Evolutionary conservation across 2,113 vertebrate species (phyloP).

Genomic region (Pagrus major): DNA sequence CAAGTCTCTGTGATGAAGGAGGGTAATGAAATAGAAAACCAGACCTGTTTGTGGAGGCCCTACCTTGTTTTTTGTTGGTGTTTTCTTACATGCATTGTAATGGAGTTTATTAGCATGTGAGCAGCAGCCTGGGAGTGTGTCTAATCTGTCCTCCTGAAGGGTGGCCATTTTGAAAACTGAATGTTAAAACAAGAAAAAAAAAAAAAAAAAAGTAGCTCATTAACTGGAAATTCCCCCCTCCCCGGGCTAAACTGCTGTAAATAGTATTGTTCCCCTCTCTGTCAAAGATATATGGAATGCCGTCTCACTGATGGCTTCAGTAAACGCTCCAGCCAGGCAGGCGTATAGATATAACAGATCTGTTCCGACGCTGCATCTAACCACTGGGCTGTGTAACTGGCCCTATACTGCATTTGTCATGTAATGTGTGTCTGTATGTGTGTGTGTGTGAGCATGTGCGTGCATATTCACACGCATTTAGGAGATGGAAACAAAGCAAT

Average conservation of each 20-base stretch:
- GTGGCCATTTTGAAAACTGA: conserved; percentile 63
- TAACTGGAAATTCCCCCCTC: conserved; percentile 56
- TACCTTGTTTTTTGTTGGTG: conserved; percentile 18
- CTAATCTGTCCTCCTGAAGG: conserved; percentile 72
- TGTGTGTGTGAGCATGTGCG: background rate
- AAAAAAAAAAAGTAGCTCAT: conserved; percentile 49
- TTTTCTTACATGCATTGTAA: conserved; percentile 61
- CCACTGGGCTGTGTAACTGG: conserved; percentile 77
- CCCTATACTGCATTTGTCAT: conserved; percentile 70
- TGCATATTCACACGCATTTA: conserved; percentile 56
- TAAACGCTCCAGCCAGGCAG: conserved; percentile 76
- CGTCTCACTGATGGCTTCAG: conserved; percentile 74
- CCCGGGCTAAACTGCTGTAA: conserved; percentile 73
- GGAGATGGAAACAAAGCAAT: conserved; percentile 60
- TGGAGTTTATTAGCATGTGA: conserved; percentile 74
- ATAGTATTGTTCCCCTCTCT: conserved; percentile 75
- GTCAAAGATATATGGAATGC: conserved; percentile 78
- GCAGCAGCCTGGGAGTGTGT: conserved; percentile 45
- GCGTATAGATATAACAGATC: conserved; percentile 76
- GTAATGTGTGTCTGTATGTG: conserved; percentile 15
- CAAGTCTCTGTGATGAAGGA: conserved; percentile 24
- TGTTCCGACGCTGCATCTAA: conserved; percentile 66
- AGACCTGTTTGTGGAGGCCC: conserved; percentile 46
- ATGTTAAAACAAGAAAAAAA: conserved; percentile 57
- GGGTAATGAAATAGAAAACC: conserved; percentile 16